Percentiles rank a stretch among this genome's conserved stretches.
Evolutionary conservation across 2,888 invertebrate species (phyloP).

Genomic region (Melieria crassipennis): DNA sequence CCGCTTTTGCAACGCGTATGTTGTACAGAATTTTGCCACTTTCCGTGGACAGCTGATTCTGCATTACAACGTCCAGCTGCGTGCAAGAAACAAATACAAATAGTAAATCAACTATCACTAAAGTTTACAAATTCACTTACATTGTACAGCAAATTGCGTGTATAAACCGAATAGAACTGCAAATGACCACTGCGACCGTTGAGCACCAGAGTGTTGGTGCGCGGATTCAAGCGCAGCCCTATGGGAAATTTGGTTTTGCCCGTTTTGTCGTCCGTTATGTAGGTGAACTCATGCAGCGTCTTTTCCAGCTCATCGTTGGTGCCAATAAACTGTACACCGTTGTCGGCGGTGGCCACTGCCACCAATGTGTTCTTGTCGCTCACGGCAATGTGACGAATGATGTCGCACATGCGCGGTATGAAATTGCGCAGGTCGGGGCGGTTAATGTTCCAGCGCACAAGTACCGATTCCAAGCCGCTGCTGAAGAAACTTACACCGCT

Average conservation of each 20-base stretch:
- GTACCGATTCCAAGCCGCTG: conserved; percentile 80
- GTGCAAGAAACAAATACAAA: conserved; percentile 38
- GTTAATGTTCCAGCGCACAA: conserved; percentile 78
- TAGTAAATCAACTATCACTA: background rate
- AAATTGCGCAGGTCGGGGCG: conserved; percentile 68
- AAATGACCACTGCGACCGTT: conserved; percentile 80
- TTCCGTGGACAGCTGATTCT: conserved; percentile 77
- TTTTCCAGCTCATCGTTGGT: conserved; percentile 68
- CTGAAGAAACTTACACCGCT: conserved; percentile 76
- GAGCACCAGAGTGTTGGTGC: conserved; percentile 73
- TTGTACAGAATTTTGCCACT: conserved; percentile 70
- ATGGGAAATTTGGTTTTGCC: conserved; percentile 65
- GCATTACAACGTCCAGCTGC: conserved; percentile 76
- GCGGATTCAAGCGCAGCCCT: conserved; percentile 70
- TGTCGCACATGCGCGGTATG: conserved; percentile 77
- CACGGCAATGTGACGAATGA: conserved; percentile 72
- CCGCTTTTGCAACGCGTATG: conserved; percentile 74
- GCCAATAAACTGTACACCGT: conserved; percentile 72
- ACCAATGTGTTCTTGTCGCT: conserved; percentile 73
- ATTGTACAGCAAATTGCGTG: conserved; percentile 75
- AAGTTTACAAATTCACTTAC: conserved; percentile 67
- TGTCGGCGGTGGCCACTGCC: conserved; percentile 76
- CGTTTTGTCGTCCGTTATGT: conserved; percentile 67
- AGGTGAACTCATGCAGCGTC: conserved; percentile 76
- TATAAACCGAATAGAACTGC: conserved; percentile 77